A percentile compares a stretch with the other conserved stretches of the same genome.
phyloP scores from a whole-genome alignment of 2,113 vertebrate species.

The Bombycilla garrulus region DNA sequence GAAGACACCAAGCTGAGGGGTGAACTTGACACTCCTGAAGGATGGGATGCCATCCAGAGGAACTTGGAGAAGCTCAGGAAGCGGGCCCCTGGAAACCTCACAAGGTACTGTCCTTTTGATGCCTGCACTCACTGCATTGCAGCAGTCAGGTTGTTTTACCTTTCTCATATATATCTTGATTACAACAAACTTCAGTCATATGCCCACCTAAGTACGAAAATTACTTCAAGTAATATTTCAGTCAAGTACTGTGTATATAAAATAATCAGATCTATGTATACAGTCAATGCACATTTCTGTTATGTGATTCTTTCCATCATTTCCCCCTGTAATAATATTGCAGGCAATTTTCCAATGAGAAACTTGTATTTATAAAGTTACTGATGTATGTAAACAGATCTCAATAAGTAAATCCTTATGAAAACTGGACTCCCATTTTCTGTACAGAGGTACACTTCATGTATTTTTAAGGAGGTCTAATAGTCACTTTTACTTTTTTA shows the following conservation, averaged over 20 bases:
- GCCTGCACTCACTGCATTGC: too few species aligned
- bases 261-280: background rate
- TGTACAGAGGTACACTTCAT: background rate
- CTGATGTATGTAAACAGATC: background rate
- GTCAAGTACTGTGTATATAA: background rate
- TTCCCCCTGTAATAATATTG: background rate
- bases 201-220: fast-evolving
- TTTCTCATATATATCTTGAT: background rate
- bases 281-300: background rate
- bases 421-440: background rate
- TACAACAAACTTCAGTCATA: background rate
- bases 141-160: background rate
- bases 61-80: background rate
- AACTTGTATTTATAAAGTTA: background rate
- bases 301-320: background rate
- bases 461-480: background rate
- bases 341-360: background rate
- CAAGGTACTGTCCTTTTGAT: background rate
- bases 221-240: background rate
- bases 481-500: background rate
- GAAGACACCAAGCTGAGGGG: background rate
- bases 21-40: background rate
- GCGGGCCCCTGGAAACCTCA: background rate
- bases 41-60: background rate
- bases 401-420: background rate